Evolutionary conservation across 1,140 invertebrate genomes (phyloP), one percentile per base, ranked within the genome.

Genomic region (Danaus melanippus): DNA sequence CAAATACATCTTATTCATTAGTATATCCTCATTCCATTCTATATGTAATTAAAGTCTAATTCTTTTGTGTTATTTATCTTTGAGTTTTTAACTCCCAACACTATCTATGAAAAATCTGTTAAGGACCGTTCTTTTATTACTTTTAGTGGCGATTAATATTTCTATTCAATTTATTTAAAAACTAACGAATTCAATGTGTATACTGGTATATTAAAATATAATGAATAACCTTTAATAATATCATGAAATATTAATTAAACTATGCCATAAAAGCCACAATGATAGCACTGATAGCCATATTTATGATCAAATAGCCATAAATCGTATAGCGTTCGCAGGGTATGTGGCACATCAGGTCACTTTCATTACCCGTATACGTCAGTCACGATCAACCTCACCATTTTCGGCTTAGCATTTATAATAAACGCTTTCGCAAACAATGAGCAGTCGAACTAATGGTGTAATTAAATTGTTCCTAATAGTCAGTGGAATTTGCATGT

Each of bases 301-400:
- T 32, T 45, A 46, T 58, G 47, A 62, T 48, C 43, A 64, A 56
- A 64, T 54, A 53, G 46, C 48, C 51, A 47, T 15, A 55, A 51
- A 42, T 50, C 58, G 56, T 56, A 43, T 43, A 63, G 21, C 6
- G 21, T 32, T 32, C 21, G 21, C 21, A 32, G 21, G 21, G 4
- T 62, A 79, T 75, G 63, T 79, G 67, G 76, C 66, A 64, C 73
- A 66, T 56, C 62, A 61, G 67, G 57, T 56, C 69, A 66, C 74
- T 82, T 82, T 79, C 75, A 66, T 71, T 56, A 61, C 52, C 67
- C 66, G 53, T 74, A 71, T 65, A 62, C 48, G 59, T 58, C 56
- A 48, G 47, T 63, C 64, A 69, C 67, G 67, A 60, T 67, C 53
- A 57, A 49, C 53, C 53, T 43, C 63, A 65, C 73, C 71, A 66